Base-by-base conservation (phyloP, 2,113 vertebrate species). In the Haemorhous mexicanus region DNA sequence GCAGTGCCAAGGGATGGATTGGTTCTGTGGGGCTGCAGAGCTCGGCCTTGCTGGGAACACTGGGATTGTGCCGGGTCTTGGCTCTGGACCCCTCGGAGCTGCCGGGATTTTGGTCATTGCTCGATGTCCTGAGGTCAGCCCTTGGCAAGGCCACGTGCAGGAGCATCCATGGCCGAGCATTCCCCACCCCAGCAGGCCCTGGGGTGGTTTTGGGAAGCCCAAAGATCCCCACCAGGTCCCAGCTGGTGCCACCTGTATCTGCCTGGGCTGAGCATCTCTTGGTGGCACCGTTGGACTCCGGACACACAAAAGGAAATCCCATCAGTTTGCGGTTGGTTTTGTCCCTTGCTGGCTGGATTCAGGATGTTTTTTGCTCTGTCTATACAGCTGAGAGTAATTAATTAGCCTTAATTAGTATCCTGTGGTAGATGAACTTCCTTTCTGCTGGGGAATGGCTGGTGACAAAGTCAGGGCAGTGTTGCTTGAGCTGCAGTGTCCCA, bases 281-380 rank as follows among this genome's bases (percentile, higher is more conserved):
- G 4, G 27, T 16, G 2, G 1, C 16, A 5, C 8, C 0, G 0
- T 6, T 19, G 14, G 22, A 35, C 9, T 66, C 43, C 1, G 0
- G 19, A 8, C 39, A 5, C 15, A 2, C 7, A 3, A 19, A 43
- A 61, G 59, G 13, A 43, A 49, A 13, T 12, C 10, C 30, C 17
- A 2, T 24, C 13, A 4, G 7, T 20, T 55, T 28, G 18, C 1
- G 1, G 30, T 26, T 84, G 11, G 4, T 43, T 64, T 6, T 13
- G 6, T 35, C 28, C 28, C 5, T 68, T 6, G 18, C 56, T 43
- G 39, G 19, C 39, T 53, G 43, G 28, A 17, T n/a, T 17, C 56
- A 55, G 52, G 61, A 59, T 49, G 58, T 4, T 62, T 52, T 61
- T 15, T 0, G 1, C 27, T 15, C 47, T 67, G 10, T 58, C 44